phyloP scores from a whole-genome alignment of 1,140 invertebrate species.

The Mylabris phalerata region DNA sequence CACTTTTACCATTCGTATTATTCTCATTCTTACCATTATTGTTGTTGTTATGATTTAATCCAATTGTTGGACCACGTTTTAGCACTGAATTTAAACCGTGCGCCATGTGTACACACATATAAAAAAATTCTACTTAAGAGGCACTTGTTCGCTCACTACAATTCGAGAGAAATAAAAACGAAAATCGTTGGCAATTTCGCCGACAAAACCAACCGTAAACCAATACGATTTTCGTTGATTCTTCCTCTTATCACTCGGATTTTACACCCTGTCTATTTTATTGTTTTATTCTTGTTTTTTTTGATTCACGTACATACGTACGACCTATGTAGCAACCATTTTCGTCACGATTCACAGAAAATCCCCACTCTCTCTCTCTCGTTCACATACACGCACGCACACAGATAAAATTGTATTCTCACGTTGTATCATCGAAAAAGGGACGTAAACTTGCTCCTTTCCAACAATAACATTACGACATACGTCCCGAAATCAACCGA shows the following conservation, averaged over 20 bases:
- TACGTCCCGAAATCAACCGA: not conserved
- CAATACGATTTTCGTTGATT: no score
- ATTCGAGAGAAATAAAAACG: no score
- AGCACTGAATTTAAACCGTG: slow-evolving; percentile 50
- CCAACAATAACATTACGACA: slow-evolving; percentile 1
- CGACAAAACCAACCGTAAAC: no score
- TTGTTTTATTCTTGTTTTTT: not conserved
- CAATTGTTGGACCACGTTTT: slow-evolving; percentile 38
- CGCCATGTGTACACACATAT: slow-evolving; percentile 44
- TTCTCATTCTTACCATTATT: not conserved
- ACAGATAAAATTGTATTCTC: slow-evolving; percentile 41
- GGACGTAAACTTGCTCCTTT: slow-evolving; percentile 8
- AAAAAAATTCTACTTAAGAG: not conserved
- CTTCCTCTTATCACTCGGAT: no score
- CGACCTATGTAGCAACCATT: slow-evolving; percentile 41
- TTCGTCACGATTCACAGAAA: slow-evolving; percentile 43
- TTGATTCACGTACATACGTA: not conserved
- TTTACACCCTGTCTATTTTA: not conserved
- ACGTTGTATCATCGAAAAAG: slow-evolving; percentile 20
- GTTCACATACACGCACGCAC: not conserved
- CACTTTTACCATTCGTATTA: slow-evolving; percentile 28
- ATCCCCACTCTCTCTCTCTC: slow-evolving; percentile 30
- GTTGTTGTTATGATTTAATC: not conserved
- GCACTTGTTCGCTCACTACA: no score
- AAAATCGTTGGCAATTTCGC: no score